phyloP scores from a whole-genome alignment of 2,797 vertebrate genomes.

The Syngnathus rostellatus region DNA sequence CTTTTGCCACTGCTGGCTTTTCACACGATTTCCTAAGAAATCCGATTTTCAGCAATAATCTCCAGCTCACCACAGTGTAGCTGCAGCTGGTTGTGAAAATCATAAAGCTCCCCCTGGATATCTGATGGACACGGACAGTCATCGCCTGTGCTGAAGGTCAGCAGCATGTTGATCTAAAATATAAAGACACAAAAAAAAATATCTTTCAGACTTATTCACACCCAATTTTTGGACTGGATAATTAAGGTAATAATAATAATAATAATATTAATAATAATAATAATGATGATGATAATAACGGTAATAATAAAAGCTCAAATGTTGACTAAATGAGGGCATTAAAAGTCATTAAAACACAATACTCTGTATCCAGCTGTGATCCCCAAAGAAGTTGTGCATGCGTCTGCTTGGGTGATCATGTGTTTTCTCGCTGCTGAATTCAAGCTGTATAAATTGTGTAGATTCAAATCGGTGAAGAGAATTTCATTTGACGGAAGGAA shows the following conservation, averaged over 20 bases:
- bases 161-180: conserved; percentile 93
- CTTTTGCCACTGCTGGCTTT: neutral
- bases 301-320: conserved; percentile 1
- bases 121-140: conserved; percentile 93
- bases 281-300: no score
- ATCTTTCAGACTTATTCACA: neutral
- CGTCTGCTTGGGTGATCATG: conserved; percentile 11
- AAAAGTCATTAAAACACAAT: conserved; percentile 39
- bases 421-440: conserved; percentile 3
- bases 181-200: conserved; percentile 27
- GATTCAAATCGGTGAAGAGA: conserved; percentile 4
- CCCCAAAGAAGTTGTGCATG: conserved; percentile 20
- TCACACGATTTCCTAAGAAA: neutral
- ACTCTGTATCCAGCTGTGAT: conserved; percentile 43
- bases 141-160: conserved; percentile 90
- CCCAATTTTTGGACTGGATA: no score
- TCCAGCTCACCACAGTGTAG: conserved; percentile 85
- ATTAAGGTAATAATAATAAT: no score
- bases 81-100: conserved; percentile 90
- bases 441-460: conserved; percentile 22
- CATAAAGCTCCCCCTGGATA: conserved; percentile 86
- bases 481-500: conserved; percentile 13
- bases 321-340: conserved; percentile 25
- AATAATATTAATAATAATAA: no score
- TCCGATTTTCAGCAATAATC: neutral